Conservation (phyloP, 92 coral and sea anemone species). For the Epizoanthus ramosus region DNA sequence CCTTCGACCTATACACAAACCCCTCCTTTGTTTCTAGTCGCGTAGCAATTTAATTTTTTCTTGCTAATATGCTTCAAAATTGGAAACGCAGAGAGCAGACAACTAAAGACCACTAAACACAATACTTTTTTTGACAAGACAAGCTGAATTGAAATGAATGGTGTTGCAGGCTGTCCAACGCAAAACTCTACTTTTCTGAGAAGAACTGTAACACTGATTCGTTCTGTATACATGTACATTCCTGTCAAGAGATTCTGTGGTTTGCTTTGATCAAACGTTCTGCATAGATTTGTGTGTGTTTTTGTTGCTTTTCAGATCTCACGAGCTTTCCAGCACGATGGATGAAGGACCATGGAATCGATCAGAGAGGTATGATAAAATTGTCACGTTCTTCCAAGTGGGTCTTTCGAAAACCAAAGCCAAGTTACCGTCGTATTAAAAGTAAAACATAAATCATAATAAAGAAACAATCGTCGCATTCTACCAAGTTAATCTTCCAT, state of each 20-base stretch:
- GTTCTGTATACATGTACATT: not conserved
- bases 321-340: conserved; percentile 94
- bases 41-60: not conserved
- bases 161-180: not conserved
- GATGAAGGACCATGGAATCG: conserved; percentile 87
- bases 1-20: not conserved
- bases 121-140: not conserved
- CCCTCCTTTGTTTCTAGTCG: not conserved
- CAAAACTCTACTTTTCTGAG: too few species aligned
- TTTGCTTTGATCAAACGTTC: conserved; percentile 35
- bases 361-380: conserved; percentile 71
- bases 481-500: conserved; percentile 6
- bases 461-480: not conserved
- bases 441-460: not conserved
- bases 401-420: not conserved
- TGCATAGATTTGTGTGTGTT: conserved; percentile 9
- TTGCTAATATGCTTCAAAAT: not conserved
- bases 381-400: not conserved
- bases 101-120: not conserved
- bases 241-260: conserved; percentile 13
- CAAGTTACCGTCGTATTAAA: not conserved
- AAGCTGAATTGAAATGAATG: not conserved
- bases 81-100: not conserved
- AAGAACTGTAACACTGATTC: not conserved
- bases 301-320: conserved; percentile 66